Percentiles rank a stretch among this genome's conserved stretches.
Conservation (phyloP, 2,888 invertebrate species). For the Xanthia togata region DNA sequence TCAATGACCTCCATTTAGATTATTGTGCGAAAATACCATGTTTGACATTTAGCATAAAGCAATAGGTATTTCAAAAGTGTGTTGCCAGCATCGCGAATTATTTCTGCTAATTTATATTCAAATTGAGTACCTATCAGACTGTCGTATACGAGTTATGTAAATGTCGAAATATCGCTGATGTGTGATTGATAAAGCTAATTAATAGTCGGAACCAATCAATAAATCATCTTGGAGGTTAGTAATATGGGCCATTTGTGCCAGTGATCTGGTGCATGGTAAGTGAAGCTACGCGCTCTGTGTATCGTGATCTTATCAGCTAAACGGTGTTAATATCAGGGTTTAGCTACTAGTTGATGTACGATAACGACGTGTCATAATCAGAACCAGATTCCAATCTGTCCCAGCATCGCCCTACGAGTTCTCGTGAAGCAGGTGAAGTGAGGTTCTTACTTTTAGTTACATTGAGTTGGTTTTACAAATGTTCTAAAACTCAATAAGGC, state of each 20-base stretch:
- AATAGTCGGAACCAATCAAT: slow-evolving; percentile 43
- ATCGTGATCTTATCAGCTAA: slow-evolving; percentile 13
- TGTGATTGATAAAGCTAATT: slow-evolving; percentile 58
- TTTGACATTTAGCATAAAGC: slow-evolving; percentile 34
- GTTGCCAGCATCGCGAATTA: slow-evolving; percentile 47
- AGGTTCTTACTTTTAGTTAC: no score
- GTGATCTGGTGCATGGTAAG: slow-evolving; percentile 37
- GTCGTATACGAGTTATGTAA: slow-evolving; percentile 54
- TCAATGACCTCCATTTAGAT: slow-evolving; percentile 28
- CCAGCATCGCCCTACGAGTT: neutral
- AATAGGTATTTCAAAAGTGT: slow-evolving; percentile 42
- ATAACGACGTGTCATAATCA: slow-evolving; percentile 9
- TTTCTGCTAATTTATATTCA: slow-evolving; percentile 55
- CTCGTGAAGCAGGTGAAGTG: no score
- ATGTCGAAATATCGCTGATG: slow-evolving; percentile 48
- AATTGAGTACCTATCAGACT: slow-evolving; percentile 36
- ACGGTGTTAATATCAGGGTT: slow-evolving; percentile 26
- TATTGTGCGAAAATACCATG: slow-evolving; percentile 24
- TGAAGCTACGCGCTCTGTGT: slow-evolving; percentile 4
- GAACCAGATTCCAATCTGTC: slow-evolving; percentile 1
- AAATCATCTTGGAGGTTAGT: slow-evolving; percentile 45
- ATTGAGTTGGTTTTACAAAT: neutral
- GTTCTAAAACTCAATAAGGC: no score
- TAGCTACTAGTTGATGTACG: slow-evolving; percentile 17
- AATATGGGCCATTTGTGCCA: slow-evolving; percentile 38